A percentile compares a stretch with the other conserved stretches of the same genome.
These are phyloP conservation scores for Callyntrura guangdongensis DNA, from an alignment of 2,888 invertebrate species.

Conservation along the genomic window DNA sequence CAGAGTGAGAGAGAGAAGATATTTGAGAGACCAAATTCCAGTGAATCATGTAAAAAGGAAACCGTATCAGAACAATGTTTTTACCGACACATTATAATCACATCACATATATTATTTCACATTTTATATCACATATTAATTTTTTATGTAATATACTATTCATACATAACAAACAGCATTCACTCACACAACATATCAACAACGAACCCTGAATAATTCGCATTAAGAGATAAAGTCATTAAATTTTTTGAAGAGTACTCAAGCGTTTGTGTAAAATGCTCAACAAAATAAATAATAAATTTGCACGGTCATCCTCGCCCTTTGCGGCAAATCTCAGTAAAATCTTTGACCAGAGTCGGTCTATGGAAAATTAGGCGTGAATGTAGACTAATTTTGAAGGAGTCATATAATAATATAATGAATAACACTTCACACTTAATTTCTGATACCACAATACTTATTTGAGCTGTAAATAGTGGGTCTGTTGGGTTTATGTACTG, in stretches of 20 bases:
- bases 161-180: conserved; percentile 20
- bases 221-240: conserved; percentile 65
- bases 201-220: conserved; percentile 31
- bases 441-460: no score
- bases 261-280: conserved; percentile 35
- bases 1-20: conserved; percentile 60
- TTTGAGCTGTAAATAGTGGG: no score
- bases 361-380: not conserved
- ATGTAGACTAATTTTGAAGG: not conserved
- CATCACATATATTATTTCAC: conserved; percentile 42
- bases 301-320: conserved; percentile 76
- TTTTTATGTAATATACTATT: not conserved
- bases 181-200: conserved; percentile 51
- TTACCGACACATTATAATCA: conserved; percentile 68
- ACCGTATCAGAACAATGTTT: conserved; percentile 72
- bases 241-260: conserved; percentile 30
- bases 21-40: conserved; percentile 76
- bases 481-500: no score
- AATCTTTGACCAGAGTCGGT: not conserved
- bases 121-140: conserved; percentile 60
- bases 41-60: conserved; percentile 77
- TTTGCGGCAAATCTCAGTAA: conserved; percentile 62
- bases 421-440: no score
- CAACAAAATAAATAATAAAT: conserved; percentile 52
- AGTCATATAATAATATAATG: conserved; percentile 15